Evolutionary conservation across 2,113 vertebrate species (phyloP).

Genomic region (Typhlomys cinereus): DNA sequence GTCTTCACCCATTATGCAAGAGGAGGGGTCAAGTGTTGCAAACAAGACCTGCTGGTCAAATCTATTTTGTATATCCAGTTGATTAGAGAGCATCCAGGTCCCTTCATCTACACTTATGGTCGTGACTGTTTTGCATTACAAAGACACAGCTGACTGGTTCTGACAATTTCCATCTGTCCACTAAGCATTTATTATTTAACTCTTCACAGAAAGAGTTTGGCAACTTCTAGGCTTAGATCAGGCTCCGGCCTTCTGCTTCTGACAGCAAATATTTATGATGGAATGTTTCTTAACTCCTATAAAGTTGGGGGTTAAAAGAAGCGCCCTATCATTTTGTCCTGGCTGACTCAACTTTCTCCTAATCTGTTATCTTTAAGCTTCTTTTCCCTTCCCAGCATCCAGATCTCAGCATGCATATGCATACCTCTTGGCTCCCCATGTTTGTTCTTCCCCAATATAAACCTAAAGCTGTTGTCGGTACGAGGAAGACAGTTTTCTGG

Average conservation of each 20-base stretch:
- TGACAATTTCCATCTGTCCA: background rate
- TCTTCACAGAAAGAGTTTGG: background rate
- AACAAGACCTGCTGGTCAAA: background rate
- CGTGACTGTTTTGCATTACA: background rate
- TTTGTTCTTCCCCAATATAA: background rate
- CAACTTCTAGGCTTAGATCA: background rate
- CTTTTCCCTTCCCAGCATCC: background rate
- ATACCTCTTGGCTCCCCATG: background rate
- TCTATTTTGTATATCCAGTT: background rate
- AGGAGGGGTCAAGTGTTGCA: background rate
- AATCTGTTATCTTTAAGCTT: background rate
- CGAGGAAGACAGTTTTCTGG: background rate
- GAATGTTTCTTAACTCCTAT: background rate
- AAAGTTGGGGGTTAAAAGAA: background rate
- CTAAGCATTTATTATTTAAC: background rate
- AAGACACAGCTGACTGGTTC: background rate
- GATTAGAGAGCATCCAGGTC: background rate
- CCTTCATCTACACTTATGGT: background rate
- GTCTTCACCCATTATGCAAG: background rate
- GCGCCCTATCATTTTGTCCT: background rate
- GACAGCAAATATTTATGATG: background rate
- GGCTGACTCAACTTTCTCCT: background rate
- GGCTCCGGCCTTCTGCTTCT: background rate
- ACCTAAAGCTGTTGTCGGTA: background rate
- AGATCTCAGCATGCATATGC: background rate